A percentile compares a stretch with the other conserved stretches of the same genome.
Evolutionary conservation across 2,888 invertebrate genomes (phyloP).

Genomic region (Cephus nigrinus): DNA sequence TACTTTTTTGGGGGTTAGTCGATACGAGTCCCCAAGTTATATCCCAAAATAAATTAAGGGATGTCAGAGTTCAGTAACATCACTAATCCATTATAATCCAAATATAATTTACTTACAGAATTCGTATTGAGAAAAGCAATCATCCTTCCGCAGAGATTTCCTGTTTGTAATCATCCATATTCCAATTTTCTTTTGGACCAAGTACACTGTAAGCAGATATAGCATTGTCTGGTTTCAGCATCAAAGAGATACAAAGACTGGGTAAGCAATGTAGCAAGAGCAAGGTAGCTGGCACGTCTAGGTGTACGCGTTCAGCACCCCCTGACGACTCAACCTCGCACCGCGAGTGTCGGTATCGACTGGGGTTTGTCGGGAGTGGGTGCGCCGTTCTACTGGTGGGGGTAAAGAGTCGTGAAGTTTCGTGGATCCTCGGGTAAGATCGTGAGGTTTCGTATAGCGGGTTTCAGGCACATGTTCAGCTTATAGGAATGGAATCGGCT

Average conservation of each 20-base stretch:
- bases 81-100: not conserved
- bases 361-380: conserved; percentile 49
- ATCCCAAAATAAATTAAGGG: not conserved
- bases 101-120: not conserved
- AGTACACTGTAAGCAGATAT: not conserved
- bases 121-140: not conserved
- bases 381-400: conserved; percentile 14
- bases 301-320: conserved; percentile 43
- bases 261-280: not conserved
- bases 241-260: not conserved
- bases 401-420: conserved; percentile 29
- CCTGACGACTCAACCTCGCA: conserved; percentile 62
- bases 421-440: not conserved
- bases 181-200: not conserved
- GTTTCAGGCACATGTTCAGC: not conserved
- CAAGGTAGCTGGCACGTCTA: not conserved
- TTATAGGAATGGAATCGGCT: not conserved
- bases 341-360: conserved; percentile 60
- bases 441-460: not conserved
- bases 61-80: not conserved
- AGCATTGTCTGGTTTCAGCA: not conserved
- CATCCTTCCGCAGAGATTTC: not conserved
- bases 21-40: not conserved
- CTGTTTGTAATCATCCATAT: not conserved
- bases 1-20: not conserved